phyloP scores from a whole-genome alignment of 2,113 vertebrate genomes.

The Coptodon rendalli region DNA sequence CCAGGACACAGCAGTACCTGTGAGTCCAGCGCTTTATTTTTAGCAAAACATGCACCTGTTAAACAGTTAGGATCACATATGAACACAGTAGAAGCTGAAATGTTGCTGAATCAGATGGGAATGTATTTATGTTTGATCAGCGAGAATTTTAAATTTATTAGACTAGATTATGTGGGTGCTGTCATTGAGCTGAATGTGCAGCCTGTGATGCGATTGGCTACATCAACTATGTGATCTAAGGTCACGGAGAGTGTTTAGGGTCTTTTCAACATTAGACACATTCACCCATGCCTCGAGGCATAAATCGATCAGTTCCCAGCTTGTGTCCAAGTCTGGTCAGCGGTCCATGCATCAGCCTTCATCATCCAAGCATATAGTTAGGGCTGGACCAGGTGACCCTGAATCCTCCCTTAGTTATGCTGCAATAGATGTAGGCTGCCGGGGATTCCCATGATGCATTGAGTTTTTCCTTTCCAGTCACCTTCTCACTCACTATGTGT shows the following conservation, averaged over 20 bases:
- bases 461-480: too few relatives aligned
- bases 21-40: not conserved
- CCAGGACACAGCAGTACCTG: not conserved
- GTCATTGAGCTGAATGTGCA: not conserved
- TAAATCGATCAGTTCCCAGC: not conserved
- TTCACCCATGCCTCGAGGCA: not conserved
- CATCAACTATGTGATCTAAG: conserved; percentile 16
- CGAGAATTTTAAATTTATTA: not conserved
- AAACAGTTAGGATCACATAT: not conserved
- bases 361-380: too few relatives aligned
- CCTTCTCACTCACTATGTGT: too few relatives aligned
- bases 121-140: conserved; percentile 14
- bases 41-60: not conserved
- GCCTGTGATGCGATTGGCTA: conserved; percentile 6
- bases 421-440: too few relatives aligned
- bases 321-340: conserved; percentile 2
- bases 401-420: too few relatives aligned
- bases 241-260: conserved; percentile 5
- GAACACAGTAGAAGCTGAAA: not conserved
- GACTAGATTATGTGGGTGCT: not conserved
- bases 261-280: conserved; percentile 14
- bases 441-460: too few relatives aligned
- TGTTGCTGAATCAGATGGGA: not conserved
- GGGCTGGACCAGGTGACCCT: too few relatives aligned
- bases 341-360: not conserved